These are phyloP conservation scores for Bucco capensis DNA, from an alignment of 2,113 vertebrate species.

Conservation along the genomic window DNA sequence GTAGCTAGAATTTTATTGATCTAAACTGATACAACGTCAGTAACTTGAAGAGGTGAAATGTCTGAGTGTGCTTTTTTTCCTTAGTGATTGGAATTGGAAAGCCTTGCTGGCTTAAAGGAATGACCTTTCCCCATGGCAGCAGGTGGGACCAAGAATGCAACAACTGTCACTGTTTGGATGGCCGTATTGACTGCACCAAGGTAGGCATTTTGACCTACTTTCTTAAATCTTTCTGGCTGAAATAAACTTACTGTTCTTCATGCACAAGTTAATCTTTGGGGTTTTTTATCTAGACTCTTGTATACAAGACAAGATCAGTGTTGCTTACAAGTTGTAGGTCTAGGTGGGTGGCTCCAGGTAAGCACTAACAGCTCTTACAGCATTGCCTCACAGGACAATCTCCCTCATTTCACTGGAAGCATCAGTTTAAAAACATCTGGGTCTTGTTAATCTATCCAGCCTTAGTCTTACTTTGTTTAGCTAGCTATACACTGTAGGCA, in stretches of 20 bases:
- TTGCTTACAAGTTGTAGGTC: neutral
- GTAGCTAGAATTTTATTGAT: neutral
- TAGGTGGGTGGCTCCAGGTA: neutral
- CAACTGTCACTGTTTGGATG: conserved; percentile 85
- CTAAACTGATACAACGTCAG: neutral
- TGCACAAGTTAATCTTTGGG: neutral
- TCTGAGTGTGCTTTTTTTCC: neutral
- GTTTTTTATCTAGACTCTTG: neutral
- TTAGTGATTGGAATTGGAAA: conserved; percentile 84
- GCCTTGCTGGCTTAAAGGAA: conserved; percentile 81
- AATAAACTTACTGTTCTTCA: neutral
- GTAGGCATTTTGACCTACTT: conserved; percentile 52
- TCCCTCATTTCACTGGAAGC: neutral
- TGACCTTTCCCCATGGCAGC: conserved; percentile 83
- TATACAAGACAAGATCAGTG: neutral
- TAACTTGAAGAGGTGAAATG: neutral
- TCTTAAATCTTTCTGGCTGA: neutral
- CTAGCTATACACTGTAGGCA: neutral
- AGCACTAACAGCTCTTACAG: neutral
- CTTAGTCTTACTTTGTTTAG: neutral
- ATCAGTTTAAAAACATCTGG: neutral
- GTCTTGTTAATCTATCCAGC: neutral
- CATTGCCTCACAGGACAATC: neutral
- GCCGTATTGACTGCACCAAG: conserved; percentile 86
- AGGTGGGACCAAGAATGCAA: conserved; percentile 92